Percentiles rank a stretch among this genome's conserved stretches.
phyloP scores from a whole-genome alignment of 2,797 vertebrate species.

The Pelodytes ibericus region DNA sequence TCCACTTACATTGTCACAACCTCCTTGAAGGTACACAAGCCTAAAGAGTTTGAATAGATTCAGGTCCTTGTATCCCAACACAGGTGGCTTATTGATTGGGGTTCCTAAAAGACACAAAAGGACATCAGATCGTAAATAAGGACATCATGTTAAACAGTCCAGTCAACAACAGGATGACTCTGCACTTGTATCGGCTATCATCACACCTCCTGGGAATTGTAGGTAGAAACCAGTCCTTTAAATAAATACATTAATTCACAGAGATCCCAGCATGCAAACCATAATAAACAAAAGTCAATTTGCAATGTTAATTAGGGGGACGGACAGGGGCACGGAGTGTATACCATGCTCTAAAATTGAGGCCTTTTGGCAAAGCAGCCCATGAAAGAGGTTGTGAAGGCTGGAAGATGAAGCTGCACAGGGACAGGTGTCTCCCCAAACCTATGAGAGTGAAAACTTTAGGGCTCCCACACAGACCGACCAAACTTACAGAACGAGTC shows the following conservation, averaged over 20 bases:
- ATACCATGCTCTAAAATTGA: no score
- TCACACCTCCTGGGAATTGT: not conserved
- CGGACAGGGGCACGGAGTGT: no score
- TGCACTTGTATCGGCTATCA: no score
- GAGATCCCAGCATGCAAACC: not conserved
- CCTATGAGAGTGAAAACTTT: slow-evolving; percentile 13
- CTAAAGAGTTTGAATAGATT: slow-evolving; percentile 98
- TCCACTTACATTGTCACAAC: slow-evolving; percentile 89
- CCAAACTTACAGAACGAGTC: slow-evolving; percentile 51
- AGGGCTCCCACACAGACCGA: slow-evolving; percentile 52
- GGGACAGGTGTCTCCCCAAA: slow-evolving; percentile 27
- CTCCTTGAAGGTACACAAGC: slow-evolving; percentile 90
- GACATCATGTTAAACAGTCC: no score
- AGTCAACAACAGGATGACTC: no score
- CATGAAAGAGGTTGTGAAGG: slow-evolving; percentile 12
- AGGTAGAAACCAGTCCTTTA: not conserved
- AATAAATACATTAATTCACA: not conserved
- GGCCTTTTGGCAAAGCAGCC: not conserved
- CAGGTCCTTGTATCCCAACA: slow-evolving; percentile 96
- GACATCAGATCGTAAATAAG: not conserved
- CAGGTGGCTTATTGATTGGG: slow-evolving; percentile 97
- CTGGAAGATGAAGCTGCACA: not conserved
- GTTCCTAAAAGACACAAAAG: slow-evolving; percentile 78
- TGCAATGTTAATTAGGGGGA: not conserved
- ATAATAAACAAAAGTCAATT: not conserved